phyloP scores from a whole-genome alignment of 2,888 invertebrate genomes.

The Lepidocyrtinus sp. region DNA sequence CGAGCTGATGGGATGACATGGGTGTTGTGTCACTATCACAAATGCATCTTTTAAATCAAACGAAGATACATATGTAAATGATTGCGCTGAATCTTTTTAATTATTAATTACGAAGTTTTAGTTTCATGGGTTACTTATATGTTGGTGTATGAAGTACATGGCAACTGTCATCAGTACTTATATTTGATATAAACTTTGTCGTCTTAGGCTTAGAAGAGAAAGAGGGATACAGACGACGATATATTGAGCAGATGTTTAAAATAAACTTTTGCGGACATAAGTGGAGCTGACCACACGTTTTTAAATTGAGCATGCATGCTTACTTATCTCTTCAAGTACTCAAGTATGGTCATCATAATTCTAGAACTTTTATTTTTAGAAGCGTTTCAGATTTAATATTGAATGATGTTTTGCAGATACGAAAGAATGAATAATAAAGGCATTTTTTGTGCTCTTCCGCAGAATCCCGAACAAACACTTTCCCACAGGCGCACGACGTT shows the following conservation, averaged over 20 bases:
- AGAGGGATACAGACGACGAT: neutral
- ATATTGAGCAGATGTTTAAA: neutral
- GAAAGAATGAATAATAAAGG: neutral
- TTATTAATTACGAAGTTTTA: no score
- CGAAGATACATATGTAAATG: neutral
- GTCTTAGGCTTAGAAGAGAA: neutral
- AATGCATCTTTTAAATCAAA: no score
- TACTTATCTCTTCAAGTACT: constrained; percentile 5
- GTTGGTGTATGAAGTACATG: no score
- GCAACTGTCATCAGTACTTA: no score
- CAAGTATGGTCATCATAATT: neutral
- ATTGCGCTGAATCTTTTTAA: neutral
- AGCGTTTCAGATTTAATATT: neutral
- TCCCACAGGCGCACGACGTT: constrained; percentile 53
- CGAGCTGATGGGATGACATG: no score
- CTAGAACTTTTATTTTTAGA: neutral
- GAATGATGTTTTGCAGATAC: constrained; percentile 14
- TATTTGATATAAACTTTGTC: neutral
- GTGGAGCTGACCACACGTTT: constrained; percentile 58
- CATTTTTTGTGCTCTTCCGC: constrained; percentile 3
- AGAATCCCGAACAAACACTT: constrained; percentile 35
- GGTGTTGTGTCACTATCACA: no score
- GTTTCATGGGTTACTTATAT: no score
- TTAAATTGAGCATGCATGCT: constrained; percentile 26
- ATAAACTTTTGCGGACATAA: constrained; percentile 3